Conservation (phyloP, 2,797 vertebrate genomes). For the Serranus cabrilla region DNA sequence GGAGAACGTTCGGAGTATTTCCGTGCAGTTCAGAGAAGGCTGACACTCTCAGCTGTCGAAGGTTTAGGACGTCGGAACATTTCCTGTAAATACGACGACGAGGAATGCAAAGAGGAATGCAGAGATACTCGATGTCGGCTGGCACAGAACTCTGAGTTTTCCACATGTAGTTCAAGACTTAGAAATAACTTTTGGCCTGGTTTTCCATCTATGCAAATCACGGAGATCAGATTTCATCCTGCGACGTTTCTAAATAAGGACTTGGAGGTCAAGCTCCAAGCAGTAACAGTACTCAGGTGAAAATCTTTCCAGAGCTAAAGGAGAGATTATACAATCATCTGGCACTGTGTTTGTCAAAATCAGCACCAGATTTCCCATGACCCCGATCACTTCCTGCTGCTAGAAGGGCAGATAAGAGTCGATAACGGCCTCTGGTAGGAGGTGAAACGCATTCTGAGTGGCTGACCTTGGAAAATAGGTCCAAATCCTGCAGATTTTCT, state of each 20-base stretch:
- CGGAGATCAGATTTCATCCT: conserved; percentile 58
- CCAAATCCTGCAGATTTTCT: neutral
- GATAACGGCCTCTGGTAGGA: conserved; percentile 5
- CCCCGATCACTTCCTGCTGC: conserved; percentile 29
- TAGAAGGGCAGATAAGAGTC: conserved; percentile 30
- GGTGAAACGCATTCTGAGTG: neutral
- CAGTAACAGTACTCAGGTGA: neutral
- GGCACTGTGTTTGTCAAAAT: conserved; percentile 19
- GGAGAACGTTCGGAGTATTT: conserved; percentile 21
- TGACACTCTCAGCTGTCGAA: conserved; percentile 30
- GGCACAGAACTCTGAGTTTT: conserved; percentile 60
- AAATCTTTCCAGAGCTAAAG: conserved; percentile 19
- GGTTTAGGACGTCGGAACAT: conserved; percentile 43
- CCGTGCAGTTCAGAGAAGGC: conserved; percentile 6
- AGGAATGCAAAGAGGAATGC: conserved; percentile 51
- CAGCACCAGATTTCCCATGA: conserved; percentile 36
- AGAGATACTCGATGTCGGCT: conserved; percentile 34
- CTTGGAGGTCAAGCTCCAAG: conserved; percentile 21
- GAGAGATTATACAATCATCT: conserved; percentile 16
- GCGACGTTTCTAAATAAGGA: conserved; percentile 66
- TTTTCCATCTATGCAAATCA: conserved; percentile 52
- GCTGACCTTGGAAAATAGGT: neutral
- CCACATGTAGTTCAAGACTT: conserved; percentile 55
- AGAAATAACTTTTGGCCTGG: conserved; percentile 69
- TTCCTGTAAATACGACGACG: conserved; percentile 42